These are phyloP conservation scores for Vipera latastei DNA, from an alignment of 2,797 vertebrate species.

Conservation along the genomic window DNA sequence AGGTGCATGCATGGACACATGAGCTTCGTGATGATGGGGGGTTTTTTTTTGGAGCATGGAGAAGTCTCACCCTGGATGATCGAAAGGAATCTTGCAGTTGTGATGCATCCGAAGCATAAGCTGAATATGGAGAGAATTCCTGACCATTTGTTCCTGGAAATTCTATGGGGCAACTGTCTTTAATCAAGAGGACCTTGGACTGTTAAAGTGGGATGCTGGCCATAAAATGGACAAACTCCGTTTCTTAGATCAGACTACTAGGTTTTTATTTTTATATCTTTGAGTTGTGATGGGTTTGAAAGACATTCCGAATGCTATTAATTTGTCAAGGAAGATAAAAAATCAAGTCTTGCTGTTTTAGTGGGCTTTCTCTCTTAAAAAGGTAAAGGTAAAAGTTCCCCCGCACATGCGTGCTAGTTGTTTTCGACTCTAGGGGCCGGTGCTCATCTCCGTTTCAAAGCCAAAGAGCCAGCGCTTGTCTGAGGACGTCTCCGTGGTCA, in stretches of 20 bases:
- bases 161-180: background rate
- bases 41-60: background rate
- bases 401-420: too few relatives aligned
- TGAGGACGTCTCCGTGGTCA: too few relatives aligned
- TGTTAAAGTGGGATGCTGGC: background rate
- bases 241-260: background rate
- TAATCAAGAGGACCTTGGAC: background rate
- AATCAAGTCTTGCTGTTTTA: background rate
- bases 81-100: conserved; percentile 31
- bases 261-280: background rate
- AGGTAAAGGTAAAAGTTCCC: too few relatives aligned
- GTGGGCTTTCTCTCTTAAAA: background rate
- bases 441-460: too few relatives aligned
- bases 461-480: too few relatives aligned
- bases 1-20: conserved; percentile 27
- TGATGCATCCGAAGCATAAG: conserved; percentile 35
- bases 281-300: background rate
- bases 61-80: conserved; percentile 33
- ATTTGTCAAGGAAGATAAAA: background rate
- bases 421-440: too few relatives aligned
- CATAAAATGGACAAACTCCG: background rate
- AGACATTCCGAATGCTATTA: background rate
- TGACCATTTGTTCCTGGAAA: conserved; percentile 28
- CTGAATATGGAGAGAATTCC: conserved; percentile 33
- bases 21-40: background rate